Conservation (phyloP, 23 tunicate genomes). For the Trididemnum miniatum region DNA sequence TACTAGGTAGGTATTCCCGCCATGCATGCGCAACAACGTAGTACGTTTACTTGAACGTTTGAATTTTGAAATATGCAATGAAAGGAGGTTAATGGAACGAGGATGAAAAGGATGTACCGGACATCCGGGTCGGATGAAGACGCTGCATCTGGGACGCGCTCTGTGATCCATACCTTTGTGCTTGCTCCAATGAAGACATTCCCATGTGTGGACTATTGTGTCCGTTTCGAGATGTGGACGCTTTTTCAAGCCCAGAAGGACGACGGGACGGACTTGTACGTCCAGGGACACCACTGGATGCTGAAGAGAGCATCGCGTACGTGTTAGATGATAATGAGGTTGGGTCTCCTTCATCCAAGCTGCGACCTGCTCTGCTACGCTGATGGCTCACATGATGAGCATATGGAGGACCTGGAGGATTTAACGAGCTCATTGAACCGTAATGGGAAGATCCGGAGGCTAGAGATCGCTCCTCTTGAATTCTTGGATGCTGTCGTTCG, state of each 20-base stretch:
- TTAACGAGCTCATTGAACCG: constrained; percentile 79
- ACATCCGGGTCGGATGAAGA: constrained; percentile 5
- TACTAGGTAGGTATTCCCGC: too few species aligned
- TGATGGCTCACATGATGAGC: constrained; percentile 46
- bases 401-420: constrained; percentile 35
- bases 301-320: constrained; percentile 6
- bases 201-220: constrained; percentile 64
- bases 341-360: constrained; percentile 79
- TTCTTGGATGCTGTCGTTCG: not conserved
- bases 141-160: constrained; percentile 10
- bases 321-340: constrained; percentile 37
- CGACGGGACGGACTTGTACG: constrained; percentile 70
- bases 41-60: too few species aligned
- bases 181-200: constrained; percentile 9
- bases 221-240: constrained; percentile 46
- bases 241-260: constrained; percentile 49
- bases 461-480: not conserved
- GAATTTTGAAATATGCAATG: too few species aligned
- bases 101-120: constrained; percentile 91
- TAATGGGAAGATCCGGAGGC: constrained; percentile 45
- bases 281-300: constrained; percentile 23
- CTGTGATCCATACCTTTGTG: constrained; percentile 28
- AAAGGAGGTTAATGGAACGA: constrained; percentile 83
- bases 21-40: too few species aligned
- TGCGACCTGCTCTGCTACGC: constrained; percentile 71